Evolutionary conservation across 2,888 invertebrate species (phyloP), one percentile per base, ranked within the genome.

Genomic region (Agrilus mali): DNA sequence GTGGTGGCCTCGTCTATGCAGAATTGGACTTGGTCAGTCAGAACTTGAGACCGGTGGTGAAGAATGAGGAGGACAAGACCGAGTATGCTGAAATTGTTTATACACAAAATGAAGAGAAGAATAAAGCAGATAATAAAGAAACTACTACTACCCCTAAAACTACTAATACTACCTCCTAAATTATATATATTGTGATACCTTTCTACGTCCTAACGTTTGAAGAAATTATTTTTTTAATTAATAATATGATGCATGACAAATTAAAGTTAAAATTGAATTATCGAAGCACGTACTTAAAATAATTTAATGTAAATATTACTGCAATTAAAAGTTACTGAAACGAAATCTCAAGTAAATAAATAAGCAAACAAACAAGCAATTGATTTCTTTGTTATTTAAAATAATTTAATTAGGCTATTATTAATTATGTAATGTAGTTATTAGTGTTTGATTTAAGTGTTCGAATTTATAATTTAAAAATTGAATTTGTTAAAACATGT

Each of bases 11-110:
- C 34, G 82, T 84, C 3, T 84, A 84, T 64, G 84, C 83, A 2
- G 83, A 83, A 63, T 66, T 84, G 47, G 80, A 81, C 46, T 64
- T 84, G 38, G 61, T 65, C 2, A 70, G 69, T 50, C 69, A 71
- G 4, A 64, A 69, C 15, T 56, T 57, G 56, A 61, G 56, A 44
- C 60, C 60, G 40, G 61, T 65, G 33, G 60, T 65, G 38, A 68
- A 64, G 57, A 61, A 75, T 66, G 56, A 69, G 57, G 77, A 80
- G 1, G 81, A 78, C 50, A 75, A 78, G 58, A 82, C 81, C 3
- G 82, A 82, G 55, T 88, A 88, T 63, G 87, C 87, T 0, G 87
- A 87, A 64, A 88, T 88, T 43, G 77, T 86, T 0, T 86, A 86
- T 65, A 74, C 77, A 1, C 77, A 78, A 48, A 63, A 69, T 2